Evolutionary conservation across 2,888 invertebrate genomes (phyloP), one percentile per base, ranked within the genome.

Genomic region (Meandrusa payeni): DNA sequence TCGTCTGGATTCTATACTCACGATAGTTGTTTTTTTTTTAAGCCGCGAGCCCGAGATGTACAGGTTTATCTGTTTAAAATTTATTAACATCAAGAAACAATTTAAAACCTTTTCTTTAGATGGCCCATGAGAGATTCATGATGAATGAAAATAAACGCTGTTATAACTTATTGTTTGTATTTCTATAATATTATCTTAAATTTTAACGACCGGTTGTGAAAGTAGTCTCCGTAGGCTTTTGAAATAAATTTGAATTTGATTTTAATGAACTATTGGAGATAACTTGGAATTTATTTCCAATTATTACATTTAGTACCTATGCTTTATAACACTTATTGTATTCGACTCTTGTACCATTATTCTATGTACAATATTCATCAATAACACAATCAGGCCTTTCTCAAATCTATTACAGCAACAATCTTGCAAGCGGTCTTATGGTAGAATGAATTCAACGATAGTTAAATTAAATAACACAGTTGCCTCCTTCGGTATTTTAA

Each of bases 61-160:
- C 85, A 82, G 83, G 85, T 86, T 86, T 86, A 85, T 85, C 85
- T 85, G 80, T 86, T 87, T 82, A 81, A 86, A 85, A 87, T 86
- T 85, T 86, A 87, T 86, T 86, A 85, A 86, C 85, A 86, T 83
- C 76, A 78, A 83, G 81, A 85, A 87, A 86, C 86, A 83, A 87
- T 87, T 86, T 82, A 79, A 86, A 83, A 76, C 70, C 76, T 76
- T 81, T 79, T 77, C 76, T 77, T 79, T 72, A 76, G 79, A 77
- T 69, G 68, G 70, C 57, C 74, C 73, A 69, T 75, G 72, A 76
- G 69, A 69, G 72, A 74, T 76, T 79, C 76, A 72, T 75, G 80
- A 78, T 80, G 74, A 78, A 81, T 78, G 75, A 67, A 72, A 76
- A 78, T 73, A 59, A 72, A 68, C 64, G 61, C 59, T 66, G 68